Conservation (phyloP, 1,140 invertebrate genomes). For the Leptinotarsa undecemlineata region DNA sequence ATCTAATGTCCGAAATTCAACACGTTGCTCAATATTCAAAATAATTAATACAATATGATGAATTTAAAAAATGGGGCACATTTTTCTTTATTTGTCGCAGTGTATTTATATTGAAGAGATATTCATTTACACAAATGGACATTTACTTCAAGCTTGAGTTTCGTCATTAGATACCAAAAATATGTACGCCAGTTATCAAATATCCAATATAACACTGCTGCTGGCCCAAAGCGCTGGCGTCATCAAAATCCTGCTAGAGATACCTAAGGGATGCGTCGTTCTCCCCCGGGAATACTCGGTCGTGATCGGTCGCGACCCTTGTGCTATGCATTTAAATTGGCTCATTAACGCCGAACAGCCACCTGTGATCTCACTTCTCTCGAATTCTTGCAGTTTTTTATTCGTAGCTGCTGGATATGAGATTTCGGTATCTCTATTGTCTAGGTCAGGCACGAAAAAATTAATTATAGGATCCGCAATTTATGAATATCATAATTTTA, state of each 20-base stretch:
- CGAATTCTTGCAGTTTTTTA: not conserved
- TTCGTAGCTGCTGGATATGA: not conserved
- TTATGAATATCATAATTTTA: no score
- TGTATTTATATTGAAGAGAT: no score
- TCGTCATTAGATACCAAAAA: no score
- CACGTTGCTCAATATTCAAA: no score
- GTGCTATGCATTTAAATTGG: slow-evolving; percentile 52
- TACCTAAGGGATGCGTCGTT: slow-evolving; percentile 26
- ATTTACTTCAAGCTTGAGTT: no score
- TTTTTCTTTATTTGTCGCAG: no score
- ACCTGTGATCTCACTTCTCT: slow-evolving; percentile 40
- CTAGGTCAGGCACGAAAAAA: not conserved
- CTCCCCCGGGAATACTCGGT: slow-evolving; percentile 44
- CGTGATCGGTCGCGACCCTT: slow-evolving; percentile 43
- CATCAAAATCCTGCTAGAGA: slow-evolving; percentile 29
- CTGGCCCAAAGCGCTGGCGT: slow-evolving; percentile 25
- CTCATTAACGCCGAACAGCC: slow-evolving; percentile 49
- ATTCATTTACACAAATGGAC: no score
- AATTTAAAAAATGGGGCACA: no score
- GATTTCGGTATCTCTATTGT: not conserved
- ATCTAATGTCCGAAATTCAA: no score
- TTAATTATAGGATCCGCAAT: no score
- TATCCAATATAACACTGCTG: not conserved
- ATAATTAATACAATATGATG: no score
- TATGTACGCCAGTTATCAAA: not conserved